Base-by-base conservation (phyloP, 2,797 vertebrate genomes). In the Clarias laeviceps region DNA sequence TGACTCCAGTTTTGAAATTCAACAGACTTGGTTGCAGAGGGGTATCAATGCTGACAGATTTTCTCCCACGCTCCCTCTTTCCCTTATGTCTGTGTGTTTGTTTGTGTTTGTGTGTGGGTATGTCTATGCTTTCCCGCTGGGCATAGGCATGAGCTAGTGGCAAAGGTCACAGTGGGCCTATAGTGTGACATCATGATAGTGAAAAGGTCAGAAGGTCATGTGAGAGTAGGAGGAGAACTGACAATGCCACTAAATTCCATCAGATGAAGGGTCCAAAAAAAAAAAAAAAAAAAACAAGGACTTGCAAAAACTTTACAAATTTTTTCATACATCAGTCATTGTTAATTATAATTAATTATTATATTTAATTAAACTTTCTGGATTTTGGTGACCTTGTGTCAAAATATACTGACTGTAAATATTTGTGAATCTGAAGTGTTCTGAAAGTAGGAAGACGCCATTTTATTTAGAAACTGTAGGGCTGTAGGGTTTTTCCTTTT, bases 41-140 rank as follows among this genome's bases (percentile, higher is more conserved):
- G 86, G 77, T 84, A 88, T 89, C 89, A 90, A 88, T 91, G 84
- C 90, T 85, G 74, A 59, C 27, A 15, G 56, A n/a, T 70, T 57
- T 86, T 86, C 86, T 90, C 88, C 88, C 89, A 88, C 90, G 88
- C 90, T 70, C 79, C 83, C 87, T 89, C 84, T 84, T 65, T 59
- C 6, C 1, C n/a, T 37, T 69, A 17, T n/a, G 34, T 24, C n/a
- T 57, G 64, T 40, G 62, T 54, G 34, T 62, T 40, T 82, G 69
- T 64, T 45, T 84, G 45, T 73, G 61, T 2, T 22, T 84, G 82
- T 80, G 77, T 84, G 76, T 84, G 61, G 9, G 74, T 86, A 40
- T 80, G 79, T 84, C 40, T 80, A 45, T 27, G 88, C 83, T 91
- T 92, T 94, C 93, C 91, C 91, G 93, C 92, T 93, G 90, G 88